phyloP scores from a whole-genome alignment of 2,888 invertebrate genomes.

The Phaonia tiefii region DNA sequence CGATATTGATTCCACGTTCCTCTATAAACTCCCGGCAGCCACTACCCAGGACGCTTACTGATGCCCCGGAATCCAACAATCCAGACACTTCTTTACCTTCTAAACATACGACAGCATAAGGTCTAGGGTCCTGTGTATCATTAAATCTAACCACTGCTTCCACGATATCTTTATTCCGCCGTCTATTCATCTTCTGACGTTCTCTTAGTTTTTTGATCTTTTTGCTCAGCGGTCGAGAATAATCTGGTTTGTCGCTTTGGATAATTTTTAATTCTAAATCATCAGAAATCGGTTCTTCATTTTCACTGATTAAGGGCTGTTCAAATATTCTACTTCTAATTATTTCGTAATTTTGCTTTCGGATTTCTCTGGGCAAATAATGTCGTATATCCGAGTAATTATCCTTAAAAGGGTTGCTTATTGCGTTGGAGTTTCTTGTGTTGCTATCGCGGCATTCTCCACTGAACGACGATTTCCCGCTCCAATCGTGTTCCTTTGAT shows the following conservation, averaged over 20 bases:
- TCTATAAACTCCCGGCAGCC: too few species aligned
- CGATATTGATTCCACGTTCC: not conserved
- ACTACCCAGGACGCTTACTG: conserved; percentile 32
- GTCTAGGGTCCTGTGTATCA: not conserved
- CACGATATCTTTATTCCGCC: not conserved
- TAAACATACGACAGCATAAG: not conserved
- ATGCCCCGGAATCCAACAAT: conserved; percentile 16
- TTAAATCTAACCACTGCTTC: not conserved
- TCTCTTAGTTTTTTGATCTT: not conserved
- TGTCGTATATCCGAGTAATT: not conserved
- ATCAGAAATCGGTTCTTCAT: not conserved
- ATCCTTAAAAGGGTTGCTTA: not conserved
- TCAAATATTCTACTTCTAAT: not conserved
- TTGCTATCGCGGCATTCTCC: not conserved
- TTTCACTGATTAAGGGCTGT: too few species aligned
- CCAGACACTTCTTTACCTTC: not conserved
- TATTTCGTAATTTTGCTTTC: conserved; percentile 15
- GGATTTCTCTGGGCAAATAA: not conserved
- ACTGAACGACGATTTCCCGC: not conserved
- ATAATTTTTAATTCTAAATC: not conserved
- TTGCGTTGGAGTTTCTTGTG: not conserved
- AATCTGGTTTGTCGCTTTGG: not conserved
- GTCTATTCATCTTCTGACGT: not conserved
- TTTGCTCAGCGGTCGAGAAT: not conserved
- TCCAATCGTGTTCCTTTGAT: too few species aligned